Evolutionary conservation across 2,113 vertebrate species (phyloP).

Genomic region (Piprites chloris): DNA sequence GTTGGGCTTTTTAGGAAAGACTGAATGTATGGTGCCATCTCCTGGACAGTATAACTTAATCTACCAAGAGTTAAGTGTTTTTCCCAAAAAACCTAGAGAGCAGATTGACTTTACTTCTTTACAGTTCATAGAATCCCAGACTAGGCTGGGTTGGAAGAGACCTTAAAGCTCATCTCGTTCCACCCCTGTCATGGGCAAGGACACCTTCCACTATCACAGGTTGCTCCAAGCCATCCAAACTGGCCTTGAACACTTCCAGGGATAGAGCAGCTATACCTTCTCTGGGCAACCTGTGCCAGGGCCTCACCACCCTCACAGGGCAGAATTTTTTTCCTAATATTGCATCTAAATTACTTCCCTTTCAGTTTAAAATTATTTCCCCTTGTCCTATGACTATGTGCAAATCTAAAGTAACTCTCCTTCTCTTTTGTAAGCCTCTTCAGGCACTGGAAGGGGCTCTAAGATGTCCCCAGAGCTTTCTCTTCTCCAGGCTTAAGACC

Average conservation of each 20-base stretch:
- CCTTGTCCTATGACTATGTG: background rate
- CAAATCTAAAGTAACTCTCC: background rate
- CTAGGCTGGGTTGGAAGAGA: background rate
- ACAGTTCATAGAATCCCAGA: background rate
- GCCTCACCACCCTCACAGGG: rapidly evolving
- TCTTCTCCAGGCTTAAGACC: background rate
- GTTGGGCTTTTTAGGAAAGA: background rate
- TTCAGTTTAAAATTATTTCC: background rate
- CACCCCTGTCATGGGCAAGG: background rate
- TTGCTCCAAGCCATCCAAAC: background rate
- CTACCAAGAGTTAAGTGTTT: background rate
- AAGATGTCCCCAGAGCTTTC: background rate
- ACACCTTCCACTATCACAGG: background rate
- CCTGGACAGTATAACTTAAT: constrained; percentile 22
- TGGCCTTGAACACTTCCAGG: background rate
- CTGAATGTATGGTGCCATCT: constrained; percentile 77
- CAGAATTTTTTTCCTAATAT: background rate
- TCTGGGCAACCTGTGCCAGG: background rate
- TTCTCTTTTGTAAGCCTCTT: background rate
- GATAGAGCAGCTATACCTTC: background rate
- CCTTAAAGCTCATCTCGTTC: background rate
- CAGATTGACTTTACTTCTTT: background rate
- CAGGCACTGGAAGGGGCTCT: rapidly evolving
- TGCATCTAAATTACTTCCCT: background rate
- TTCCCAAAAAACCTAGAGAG: background rate